These are phyloP conservation scores for Peromyscus eremicus DNA, from an alignment of 2,797 vertebrate species.

Conservation along the genomic window DNA sequence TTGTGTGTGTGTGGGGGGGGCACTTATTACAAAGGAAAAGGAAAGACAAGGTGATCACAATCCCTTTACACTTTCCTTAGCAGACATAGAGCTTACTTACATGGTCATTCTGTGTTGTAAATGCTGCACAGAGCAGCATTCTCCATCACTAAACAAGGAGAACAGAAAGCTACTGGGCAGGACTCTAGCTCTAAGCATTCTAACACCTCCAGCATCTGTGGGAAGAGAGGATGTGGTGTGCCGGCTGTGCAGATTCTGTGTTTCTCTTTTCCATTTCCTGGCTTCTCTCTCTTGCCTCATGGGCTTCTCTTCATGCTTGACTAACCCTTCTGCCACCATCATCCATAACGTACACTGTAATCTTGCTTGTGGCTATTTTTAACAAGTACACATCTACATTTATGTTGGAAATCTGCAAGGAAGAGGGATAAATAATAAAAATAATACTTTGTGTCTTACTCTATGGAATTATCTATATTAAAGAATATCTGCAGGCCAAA, in stretches of 20 bases:
- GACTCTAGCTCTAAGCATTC: background rate
- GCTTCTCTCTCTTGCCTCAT: background rate
- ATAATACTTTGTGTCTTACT: background rate
- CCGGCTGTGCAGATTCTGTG: background rate
- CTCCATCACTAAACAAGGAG: background rate
- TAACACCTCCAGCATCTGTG: background rate
- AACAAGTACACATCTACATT: background rate
- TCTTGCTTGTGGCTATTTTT: background rate
- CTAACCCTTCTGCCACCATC: background rate
- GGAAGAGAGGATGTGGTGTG: background rate
- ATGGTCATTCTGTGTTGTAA: background rate
- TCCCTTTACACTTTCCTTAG: background rate
- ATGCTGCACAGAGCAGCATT: background rate
- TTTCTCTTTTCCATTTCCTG: background rate
- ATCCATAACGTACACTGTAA: background rate
- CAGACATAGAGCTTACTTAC: background rate
- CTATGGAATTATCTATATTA: background rate
- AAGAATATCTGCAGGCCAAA: background rate
- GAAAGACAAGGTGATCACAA: background rate
- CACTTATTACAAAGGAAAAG: background rate
- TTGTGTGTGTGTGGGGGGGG: background rate
- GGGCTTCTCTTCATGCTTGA: conserved; percentile 28
- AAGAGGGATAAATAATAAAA: background rate
- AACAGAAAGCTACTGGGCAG: background rate
- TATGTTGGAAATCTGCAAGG: background rate